Evolutionary conservation across 2,797 vertebrate genomes (phyloP), one percentile per base, ranked within the genome.

Genomic region (Hybognathus amarus): DNA sequence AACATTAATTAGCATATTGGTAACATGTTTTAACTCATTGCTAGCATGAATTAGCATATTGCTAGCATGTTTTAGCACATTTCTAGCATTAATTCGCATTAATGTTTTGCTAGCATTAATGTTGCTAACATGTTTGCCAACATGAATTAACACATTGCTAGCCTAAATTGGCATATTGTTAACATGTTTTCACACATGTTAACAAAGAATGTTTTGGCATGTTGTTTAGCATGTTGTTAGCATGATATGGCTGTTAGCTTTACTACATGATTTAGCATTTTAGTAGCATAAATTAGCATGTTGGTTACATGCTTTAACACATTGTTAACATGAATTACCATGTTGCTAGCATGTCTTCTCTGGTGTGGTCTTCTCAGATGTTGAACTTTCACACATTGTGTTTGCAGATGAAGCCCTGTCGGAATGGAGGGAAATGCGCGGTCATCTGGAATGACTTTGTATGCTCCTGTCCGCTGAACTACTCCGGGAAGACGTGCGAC

Each of bases 391-490:
- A n/a, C n/a, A 12, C 24, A 13, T 24, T 24, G n/a, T 61, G n/a
- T 13, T 63, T 63, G 24, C 24, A 96, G 95, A 87, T 78, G 77
- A 86, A 87, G 56, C 97, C 97, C 4, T 99, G 98, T 91, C 90
- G 94, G 87, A 96, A 98, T 9, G 95, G 93, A n/a, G 98, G 97
- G 69, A 90, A 66, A 6, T 99, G 98, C 87, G 84, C 86, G 0
- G 87, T 97, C 89, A 97, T 96, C 83, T 99, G 98, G 98, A 99
- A 99, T 85, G 97, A 99, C 91, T 99, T 97, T 91, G 92, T 80
- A 71, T 99, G 98, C 85, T 85, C 84, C 88, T 99, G 98, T 87
- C 92, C 94, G 20, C 76, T 88, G 79, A 96, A 95, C 88, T 98
- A 94, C 92, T 96, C 96, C 0, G 97, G 98, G 50, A 94, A 89